A percentile compares a stretch with the other conserved stretches of the same genome.
These are phyloP conservation scores for Aspidapion aeneum DNA, from an alignment of 2,888 invertebrate species.

Conservation along the genomic window DNA sequence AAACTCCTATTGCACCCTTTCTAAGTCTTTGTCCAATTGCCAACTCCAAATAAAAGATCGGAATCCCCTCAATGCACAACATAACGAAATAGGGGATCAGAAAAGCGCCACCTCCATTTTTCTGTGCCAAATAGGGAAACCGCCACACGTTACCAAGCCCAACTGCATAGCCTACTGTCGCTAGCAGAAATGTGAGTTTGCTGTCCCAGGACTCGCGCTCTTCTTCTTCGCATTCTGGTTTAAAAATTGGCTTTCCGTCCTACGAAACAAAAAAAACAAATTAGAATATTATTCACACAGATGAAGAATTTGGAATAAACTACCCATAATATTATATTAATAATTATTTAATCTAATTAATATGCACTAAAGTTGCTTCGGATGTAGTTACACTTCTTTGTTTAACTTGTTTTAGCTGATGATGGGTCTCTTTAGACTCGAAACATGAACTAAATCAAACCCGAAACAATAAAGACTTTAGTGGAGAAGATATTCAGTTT, in stretches of 20 bases:
- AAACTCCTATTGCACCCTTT: conserved; percentile 92
- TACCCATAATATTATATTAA: too few relatives aligned
- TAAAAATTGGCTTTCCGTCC: conserved; percentile 59
- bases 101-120: conserved; percentile 96
- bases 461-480: background rate
- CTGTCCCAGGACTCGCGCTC: conserved; percentile 92
- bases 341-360: background rate
- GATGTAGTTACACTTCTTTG: too few relatives aligned
- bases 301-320: too few relatives aligned
- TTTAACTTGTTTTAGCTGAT: too few relatives aligned
- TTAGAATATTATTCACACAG: background rate
- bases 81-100: conserved; percentile 95
- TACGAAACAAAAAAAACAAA: conserved; percentile 20
- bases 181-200: conserved; percentile 86
- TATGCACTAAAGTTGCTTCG: too few relatives aligned
- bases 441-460: background rate
- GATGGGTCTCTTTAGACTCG: too few relatives aligned
- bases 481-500: too few relatives aligned
- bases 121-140: conserved; percentile 92
- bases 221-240: conserved; percentile 52
- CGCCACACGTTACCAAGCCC: conserved; percentile 95
- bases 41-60: conserved; percentile 93
- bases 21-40: conserved; percentile 92
- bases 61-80: conserved; percentile 91
- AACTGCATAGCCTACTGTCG: conserved; percentile 89